phyloP scores from a whole-genome alignment of 2,888 invertebrate genomes.

The Vesta saturnalis region DNA sequence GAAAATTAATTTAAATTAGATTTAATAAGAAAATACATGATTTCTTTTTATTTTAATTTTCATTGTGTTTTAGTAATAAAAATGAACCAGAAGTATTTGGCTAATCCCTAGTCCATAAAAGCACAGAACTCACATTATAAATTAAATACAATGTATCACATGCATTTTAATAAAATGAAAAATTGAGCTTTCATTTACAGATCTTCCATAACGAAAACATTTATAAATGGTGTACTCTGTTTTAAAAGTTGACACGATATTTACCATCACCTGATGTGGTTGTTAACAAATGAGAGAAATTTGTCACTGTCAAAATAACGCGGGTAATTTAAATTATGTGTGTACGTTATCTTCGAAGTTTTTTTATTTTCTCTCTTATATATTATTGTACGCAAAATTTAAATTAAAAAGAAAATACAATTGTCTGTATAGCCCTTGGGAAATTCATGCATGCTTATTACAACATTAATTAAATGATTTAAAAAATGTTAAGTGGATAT shows the following conservation, averaged over 20 bases:
- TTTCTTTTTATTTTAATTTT: no score
- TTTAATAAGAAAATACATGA: no score
- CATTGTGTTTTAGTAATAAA: no score
- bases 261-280: background rate
- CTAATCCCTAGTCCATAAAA: no score
- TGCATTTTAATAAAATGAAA: background rate
- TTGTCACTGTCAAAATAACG: background rate
- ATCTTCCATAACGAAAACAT: no score
- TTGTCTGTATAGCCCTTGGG: no score
- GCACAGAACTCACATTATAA: no score
- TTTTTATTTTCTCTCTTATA: background rate
- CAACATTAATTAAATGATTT: no score
- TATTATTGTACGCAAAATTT: background rate
- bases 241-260: slow-evolving; percentile 1
- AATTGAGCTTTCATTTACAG: background rate
- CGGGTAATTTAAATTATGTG: background rate
- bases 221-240: background rate
- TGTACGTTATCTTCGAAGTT: background rate
- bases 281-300: background rate
- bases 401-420: background rate
- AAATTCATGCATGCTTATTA: no score
- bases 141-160: background rate
- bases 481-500: no score
- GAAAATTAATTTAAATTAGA: no score
- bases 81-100: no score